Evolutionary conservation across 2,797 vertebrate genomes (phyloP).

Genomic region (Oreortyx pictus): DNA sequence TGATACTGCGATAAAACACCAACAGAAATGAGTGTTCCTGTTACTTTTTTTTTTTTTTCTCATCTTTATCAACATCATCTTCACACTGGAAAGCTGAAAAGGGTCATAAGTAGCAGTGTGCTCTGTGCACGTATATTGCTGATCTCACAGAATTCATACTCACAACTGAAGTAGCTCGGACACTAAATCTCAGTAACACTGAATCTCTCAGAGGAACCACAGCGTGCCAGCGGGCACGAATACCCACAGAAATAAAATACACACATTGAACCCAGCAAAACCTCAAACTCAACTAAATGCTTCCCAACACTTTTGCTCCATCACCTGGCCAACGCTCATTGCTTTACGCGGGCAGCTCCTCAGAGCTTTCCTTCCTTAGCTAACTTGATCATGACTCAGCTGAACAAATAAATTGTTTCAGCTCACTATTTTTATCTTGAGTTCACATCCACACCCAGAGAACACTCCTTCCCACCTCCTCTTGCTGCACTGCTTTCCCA

Average conservation of each 20-base stretch:
- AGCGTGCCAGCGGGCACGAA: not conserved
- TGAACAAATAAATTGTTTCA: slow-evolving; percentile 58
- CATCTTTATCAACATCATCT: not conserved
- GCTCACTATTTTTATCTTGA: slow-evolving; percentile 39
- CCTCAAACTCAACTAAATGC: not conserved
- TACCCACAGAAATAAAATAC: slow-evolving; percentile 43
- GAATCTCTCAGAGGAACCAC: rapidly evolving
- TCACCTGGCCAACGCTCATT: slow-evolving; percentile 24
- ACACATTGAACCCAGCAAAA: not conserved
- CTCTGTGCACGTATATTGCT: not conserved
- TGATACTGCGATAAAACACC: slow-evolving; percentile 26
- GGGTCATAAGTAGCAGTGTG: not conserved
- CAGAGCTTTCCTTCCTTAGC: not conserved
- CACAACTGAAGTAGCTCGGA: rapidly evolving
- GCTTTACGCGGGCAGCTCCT: rapidly evolving
- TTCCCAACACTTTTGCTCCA: not conserved
- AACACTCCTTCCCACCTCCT: not conserved
- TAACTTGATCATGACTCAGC: slow-evolving; percentile 1
- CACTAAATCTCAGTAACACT: not conserved
- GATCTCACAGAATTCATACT: not conserved
- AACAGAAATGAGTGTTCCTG: not conserved
- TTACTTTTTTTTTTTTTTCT: not conserved
- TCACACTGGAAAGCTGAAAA: not conserved
- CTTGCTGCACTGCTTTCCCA: not conserved
- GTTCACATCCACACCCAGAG: not conserved